Evolutionary conservation across 1,140 invertebrate species (phyloP), one percentile per base, ranked within the genome.

Genomic region (Lerema accius): DNA sequence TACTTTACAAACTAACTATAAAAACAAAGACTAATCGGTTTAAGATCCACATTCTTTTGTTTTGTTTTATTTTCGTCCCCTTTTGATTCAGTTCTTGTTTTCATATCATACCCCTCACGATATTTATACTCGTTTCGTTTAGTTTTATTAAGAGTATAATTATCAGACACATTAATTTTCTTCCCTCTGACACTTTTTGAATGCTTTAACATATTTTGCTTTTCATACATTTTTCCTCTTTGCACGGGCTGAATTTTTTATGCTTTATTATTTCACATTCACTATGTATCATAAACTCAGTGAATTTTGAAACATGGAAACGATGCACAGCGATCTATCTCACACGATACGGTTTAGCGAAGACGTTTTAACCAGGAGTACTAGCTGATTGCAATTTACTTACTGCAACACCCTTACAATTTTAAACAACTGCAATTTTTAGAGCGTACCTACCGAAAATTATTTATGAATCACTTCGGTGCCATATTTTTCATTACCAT

Each of bases 191-290:
- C 80, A 85, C 84, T 86, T 78, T 84, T 80, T 87, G 84, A 85
- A 90, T 89, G 88, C 88, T 90, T 90, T 67, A 83, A 82, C 84
- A 89, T 89, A 75, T 82, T 73, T 88, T 80, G 86, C 86, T 89
- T 89, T 69, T 86, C 82, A 86, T 88, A 78, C 78, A 81, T 86
- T 86, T 78, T 87, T 80, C 77, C 75, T 87, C 74, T 89, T 50
- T 90, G 88, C 88, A 90, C 88, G 88, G 88, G 88, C 88, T 90
- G 88, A 79, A 76, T 78, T 72, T 80, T 80, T 86, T 84, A 78
- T 65, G 88, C 88, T 89, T 89, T 86, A 64, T 79, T 86, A 77
- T 78, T 26, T 77, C 85, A 90, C 87, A 63, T 75, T 84, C 84
- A 89, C 82, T 78, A 71, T 89, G 85, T 87, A 84, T 80, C 84